phyloP scores from a whole-genome alignment of 35 echinoderm and acorn worm genomes.

The Heliocidaris tuberculata region DNA sequence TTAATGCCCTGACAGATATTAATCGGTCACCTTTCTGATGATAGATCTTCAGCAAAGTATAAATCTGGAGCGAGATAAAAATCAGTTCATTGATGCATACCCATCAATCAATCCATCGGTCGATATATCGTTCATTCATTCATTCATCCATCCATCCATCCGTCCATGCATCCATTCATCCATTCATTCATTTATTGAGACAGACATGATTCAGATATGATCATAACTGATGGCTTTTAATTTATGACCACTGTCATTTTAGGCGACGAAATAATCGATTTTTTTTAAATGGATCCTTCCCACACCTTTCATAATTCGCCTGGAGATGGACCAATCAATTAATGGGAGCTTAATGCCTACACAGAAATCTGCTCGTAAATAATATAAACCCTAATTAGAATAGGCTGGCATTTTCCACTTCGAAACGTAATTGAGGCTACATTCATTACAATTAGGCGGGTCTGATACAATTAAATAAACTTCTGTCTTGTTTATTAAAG shows the following conservation, averaged over 20 bases:
- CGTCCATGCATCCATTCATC: constrained; percentile 16
- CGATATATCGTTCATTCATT: background rate
- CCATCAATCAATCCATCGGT: background rate
- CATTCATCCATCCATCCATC: constrained; percentile 3
- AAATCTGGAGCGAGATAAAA: background rate
- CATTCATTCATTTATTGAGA: constrained; percentile 19
- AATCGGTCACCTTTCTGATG: background rate
- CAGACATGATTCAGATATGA: background rate
- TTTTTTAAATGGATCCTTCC: background rate
- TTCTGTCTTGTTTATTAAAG: background rate
- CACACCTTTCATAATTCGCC: background rate
- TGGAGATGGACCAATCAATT: background rate
- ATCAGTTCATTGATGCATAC: background rate
- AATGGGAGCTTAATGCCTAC: background rate
- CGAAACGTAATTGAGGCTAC: no score
- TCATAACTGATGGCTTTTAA: background rate
- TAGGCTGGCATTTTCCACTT: background rate
- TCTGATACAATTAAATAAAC: no score
- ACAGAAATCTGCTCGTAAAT: background rate
- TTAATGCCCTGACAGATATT: background rate
- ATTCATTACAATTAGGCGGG: no score
- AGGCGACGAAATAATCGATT: background rate
- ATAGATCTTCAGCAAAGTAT: background rate
- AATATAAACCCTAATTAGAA: background rate
- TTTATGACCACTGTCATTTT: background rate